Base-by-base conservation (phyloP, 2,888 invertebrate species). In the Agonopterix heracliana region DNA sequence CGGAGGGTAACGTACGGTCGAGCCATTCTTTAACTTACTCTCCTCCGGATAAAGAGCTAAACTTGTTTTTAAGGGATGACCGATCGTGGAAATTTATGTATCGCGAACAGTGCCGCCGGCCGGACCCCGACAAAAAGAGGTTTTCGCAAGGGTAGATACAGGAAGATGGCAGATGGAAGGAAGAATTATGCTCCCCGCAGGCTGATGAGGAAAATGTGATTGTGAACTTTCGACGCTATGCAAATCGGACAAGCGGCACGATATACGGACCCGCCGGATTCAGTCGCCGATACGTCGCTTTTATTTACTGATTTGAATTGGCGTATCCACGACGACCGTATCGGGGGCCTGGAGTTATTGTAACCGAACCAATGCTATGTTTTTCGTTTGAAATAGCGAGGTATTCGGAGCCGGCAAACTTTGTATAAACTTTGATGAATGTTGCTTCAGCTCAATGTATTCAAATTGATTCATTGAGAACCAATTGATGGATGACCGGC, bases 51-150 rank as follows among this genome's bases (percentile, higher is more conserved):
- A 84, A 85, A 87, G 85, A 86, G 87, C 83, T 85, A 81, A 87
- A 87, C 85, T 85, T 86, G 85, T 86, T 86, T 87, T 89, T 83
- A 88, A 88, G 88, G 89, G 89, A 89, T 88, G 89, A 86, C 89
- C 89, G 86, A 82, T 84, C 77, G 82, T 81, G 78, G 69, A 84
- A 87, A 89, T 89, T 84, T 89, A 88, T 89, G 87, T 88, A 88
- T 85, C 84, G 81, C 74, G 73, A 76, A 80, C 78, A 79, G 60
- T 66, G 87, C 87, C 86, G 83, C 74, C 81, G 87, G 85, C 78
- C 69, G 76, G 74, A 70, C 74, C 71, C 72, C 67, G 64, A 67
- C 79, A 81, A 86, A 87, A 88, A 84, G 81, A 79, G 81, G 76
- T 76, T 70, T 60, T 66, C 66, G 71, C 69, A 69, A 71, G 85